A percentile compares a stretch with the other conserved stretches of the same genome.
Evolutionary conservation across 2,888 invertebrate genomes (phyloP).

Genomic region (Aromia moschata): DNA sequence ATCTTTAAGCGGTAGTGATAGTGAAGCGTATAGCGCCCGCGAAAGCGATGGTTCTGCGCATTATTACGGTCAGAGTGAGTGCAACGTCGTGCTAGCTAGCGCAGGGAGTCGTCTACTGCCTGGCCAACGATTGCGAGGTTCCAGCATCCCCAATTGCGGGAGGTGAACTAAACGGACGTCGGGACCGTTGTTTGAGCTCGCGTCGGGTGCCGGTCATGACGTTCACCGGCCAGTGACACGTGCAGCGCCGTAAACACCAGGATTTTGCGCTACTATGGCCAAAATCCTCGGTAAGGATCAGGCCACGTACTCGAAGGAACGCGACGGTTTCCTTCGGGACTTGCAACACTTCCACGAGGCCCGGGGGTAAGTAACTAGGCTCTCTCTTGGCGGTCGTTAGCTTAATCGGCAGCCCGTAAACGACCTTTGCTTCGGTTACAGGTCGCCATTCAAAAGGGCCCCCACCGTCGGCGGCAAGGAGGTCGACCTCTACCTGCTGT

Average conservation of each 20-base stretch:
- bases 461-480: constrained; percentile 86
- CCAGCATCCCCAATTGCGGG: constrained; percentile 63
- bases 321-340: constrained; percentile 83
- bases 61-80: constrained; percentile 61
- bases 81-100: constrained; percentile 63
- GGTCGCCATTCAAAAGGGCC: constrained; percentile 73
- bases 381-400: background rate
- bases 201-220: constrained; percentile 60
- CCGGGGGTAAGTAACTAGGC: constrained; percentile 77
- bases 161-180: constrained; percentile 59
- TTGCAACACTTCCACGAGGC: constrained; percentile 90
- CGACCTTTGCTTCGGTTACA: constrained; percentile 52
- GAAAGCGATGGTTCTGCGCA: constrained; percentile 63
- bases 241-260: constrained; percentile 57
- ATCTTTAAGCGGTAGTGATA: constrained; percentile 53
- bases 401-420: constrained; percentile 27
- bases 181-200: constrained; percentile 47
- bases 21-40: constrained; percentile 56
- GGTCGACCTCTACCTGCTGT: constrained; percentile 91
- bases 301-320: constrained; percentile 79
- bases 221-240: constrained; percentile 56
- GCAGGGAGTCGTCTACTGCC: constrained; percentile 62
- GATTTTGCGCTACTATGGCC: constrained; percentile 66
- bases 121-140: constrained; percentile 57
- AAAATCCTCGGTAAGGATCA: constrained; percentile 74